These are phyloP conservation scores for Drosophila ironensis DNA, from an alignment of 1,140 invertebrate genomes.

Conservation along the genomic window DNA sequence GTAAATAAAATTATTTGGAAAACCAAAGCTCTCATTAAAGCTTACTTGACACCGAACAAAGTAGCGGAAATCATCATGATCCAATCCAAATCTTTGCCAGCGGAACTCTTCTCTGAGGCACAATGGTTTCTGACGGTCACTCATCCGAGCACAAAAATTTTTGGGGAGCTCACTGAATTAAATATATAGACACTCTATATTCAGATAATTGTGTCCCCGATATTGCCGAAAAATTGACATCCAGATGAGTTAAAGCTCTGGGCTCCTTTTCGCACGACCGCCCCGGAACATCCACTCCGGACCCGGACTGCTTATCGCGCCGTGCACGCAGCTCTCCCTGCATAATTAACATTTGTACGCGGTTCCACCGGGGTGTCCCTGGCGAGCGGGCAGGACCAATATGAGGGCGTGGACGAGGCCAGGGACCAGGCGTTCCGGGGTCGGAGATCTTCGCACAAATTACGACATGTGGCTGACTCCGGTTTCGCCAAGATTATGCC, in stretches of 20 bases:
- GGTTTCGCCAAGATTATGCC: constrained; percentile 23
- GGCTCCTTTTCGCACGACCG: background rate
- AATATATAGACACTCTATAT: background rate
- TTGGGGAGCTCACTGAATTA: background rate
- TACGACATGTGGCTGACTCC: constrained; percentile 67
- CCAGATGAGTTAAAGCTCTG: constrained; percentile 20
- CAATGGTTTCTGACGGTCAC: constrained; percentile 11
- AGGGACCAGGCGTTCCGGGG: constrained; percentile 8
- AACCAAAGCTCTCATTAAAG: background rate
- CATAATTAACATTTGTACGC: constrained; percentile 68
- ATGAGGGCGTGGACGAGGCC: no score
- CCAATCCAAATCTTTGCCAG: background rate
- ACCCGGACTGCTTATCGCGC: constrained; percentile 40
- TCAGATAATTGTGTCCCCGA: no score
- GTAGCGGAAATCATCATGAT: constrained; percentile 19
- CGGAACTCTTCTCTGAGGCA: constrained; percentile 31
- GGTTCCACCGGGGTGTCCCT: constrained; percentile 10
- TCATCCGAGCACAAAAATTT: background rate
- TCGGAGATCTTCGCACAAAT: constrained; percentile 38
- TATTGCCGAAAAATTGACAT: background rate
- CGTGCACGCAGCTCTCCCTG: constrained; percentile 22
- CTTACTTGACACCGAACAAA: constrained; percentile 57
- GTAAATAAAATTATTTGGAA: background rate
- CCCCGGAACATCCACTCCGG: background rate
- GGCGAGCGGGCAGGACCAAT: background rate